A percentile compares a stretch with the other conserved stretches of the same genome.
Conservation (phyloP, 2,113 vertebrate species). For the Lanius collurio region DNA sequence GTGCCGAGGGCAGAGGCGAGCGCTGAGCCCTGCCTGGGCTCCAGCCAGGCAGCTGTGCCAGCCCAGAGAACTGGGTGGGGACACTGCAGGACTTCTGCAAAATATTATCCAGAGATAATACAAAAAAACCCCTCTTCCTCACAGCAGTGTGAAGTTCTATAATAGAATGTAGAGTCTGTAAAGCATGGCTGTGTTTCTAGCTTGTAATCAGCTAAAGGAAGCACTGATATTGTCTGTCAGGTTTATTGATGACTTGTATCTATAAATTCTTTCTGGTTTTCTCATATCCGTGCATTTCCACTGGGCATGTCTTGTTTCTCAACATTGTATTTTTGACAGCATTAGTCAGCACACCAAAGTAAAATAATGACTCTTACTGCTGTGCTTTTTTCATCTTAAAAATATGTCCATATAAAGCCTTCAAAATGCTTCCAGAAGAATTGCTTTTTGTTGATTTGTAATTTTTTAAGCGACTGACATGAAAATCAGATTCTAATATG, state of each 20-base stretch:
- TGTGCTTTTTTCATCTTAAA: background rate
- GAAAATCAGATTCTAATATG: background rate
- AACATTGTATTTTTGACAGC: background rate
- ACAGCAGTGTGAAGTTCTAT: background rate
- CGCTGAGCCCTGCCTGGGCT: background rate
- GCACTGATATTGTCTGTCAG: background rate
- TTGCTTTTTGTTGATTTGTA: background rate
- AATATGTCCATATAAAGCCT: background rate
- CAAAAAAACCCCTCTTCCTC: background rate
- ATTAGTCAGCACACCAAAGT: background rate
- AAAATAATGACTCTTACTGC: background rate
- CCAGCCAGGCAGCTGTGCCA: background rate
- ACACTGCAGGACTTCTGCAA: background rate
- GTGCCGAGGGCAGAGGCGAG: accelerated
- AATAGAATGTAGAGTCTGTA: background rate
- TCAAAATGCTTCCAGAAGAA: background rate
- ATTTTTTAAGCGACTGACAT: background rate
- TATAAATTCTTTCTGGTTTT: background rate
- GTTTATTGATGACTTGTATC: background rate
- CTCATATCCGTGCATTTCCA: background rate
- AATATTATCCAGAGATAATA: background rate
- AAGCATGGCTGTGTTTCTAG: background rate
- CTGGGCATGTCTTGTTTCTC: background rate
- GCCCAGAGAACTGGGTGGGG: background rate
- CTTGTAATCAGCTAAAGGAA: background rate